These are phyloP conservation scores for Villa cingulata DNA, from an alignment of 2,888 invertebrate species.

Conservation along the genomic window DNA sequence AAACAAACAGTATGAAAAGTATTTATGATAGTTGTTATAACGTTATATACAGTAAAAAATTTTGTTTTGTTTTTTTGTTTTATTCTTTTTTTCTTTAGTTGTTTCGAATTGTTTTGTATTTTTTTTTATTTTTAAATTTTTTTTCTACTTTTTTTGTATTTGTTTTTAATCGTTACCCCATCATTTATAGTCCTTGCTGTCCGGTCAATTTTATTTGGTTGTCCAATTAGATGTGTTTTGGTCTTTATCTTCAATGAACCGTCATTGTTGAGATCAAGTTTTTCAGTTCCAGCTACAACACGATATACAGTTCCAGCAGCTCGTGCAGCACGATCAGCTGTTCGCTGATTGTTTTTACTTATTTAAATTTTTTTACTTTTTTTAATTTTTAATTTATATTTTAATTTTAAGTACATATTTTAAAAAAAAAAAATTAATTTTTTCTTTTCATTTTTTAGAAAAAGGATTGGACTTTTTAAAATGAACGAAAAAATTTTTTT, in stretches of 20 bases:
- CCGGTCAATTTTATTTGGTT: constrained; percentile 32
- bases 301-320: constrained; percentile 67
- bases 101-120: too few species aligned
- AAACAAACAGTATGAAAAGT: too few species aligned
- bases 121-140: neutral
- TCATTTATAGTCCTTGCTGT: constrained; percentile 31
- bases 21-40: neutral
- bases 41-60: neutral
- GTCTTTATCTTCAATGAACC: constrained; percentile 9
- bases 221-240: constrained; percentile 8
- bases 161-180: constrained; percentile 11
- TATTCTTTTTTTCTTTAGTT: too few species aligned
- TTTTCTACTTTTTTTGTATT: too few species aligned
- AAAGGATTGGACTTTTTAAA: neutral
- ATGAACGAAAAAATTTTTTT: too few species aligned
- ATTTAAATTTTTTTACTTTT: constrained; percentile 8
- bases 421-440: neutral
- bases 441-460: neutral
- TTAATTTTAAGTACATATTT: neutral
- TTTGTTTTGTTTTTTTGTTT: neutral
- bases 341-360: constrained; percentile 41
- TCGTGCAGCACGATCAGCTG: constrained; percentile 66
- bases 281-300: constrained; percentile 64
- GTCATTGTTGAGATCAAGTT: constrained; percentile 39
- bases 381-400: constrained; percentile 5